Conservation (phyloP, 2,113 vertebrate genomes). For the Thinocorus orbignyianus region DNA sequence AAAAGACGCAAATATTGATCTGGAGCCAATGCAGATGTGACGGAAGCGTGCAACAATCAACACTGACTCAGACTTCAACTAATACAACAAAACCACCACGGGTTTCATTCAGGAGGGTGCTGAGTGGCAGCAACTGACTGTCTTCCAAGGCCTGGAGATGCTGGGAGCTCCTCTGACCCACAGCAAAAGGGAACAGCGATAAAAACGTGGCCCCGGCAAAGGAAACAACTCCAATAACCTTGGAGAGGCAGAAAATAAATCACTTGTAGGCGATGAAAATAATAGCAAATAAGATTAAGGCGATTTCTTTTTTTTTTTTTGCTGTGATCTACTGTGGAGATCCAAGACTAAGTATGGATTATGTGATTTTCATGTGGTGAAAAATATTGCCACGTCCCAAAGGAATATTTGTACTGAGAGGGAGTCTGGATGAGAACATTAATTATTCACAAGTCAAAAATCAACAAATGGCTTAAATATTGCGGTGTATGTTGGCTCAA, state of each 20-base stretch:
- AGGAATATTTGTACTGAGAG: conserved; percentile 43
- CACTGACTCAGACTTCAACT: conserved; percentile 25
- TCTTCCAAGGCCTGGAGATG: neutral
- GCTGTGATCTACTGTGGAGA: neutral
- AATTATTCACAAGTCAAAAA: conserved; percentile 59
- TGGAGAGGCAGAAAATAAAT: neutral
- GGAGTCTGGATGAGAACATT: conserved; percentile 31
- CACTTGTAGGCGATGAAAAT: neutral
- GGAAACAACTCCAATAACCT: neutral
- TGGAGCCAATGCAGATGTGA: conserved; percentile 1
- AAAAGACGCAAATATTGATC: conserved; percentile 43
- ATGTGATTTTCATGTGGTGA: neutral
- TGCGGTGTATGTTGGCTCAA: conserved; percentile 23
- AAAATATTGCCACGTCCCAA: neutral
- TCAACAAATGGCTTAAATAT: conserved; percentile 51
- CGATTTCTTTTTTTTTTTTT: neutral
- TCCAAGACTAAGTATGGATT: conserved; percentile 1
- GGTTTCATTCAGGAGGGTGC: neutral
- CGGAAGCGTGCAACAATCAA: neutral
- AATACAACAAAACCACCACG: neutral
- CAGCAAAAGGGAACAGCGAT: neutral
- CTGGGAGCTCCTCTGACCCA: neutral
- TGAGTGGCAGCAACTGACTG: neutral
- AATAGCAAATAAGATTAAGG: conserved; percentile 6
- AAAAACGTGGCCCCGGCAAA: neutral